Evolutionary conservation across 2,113 vertebrate genomes (phyloP).

Genomic region (Podocnemis expansa): DNA sequence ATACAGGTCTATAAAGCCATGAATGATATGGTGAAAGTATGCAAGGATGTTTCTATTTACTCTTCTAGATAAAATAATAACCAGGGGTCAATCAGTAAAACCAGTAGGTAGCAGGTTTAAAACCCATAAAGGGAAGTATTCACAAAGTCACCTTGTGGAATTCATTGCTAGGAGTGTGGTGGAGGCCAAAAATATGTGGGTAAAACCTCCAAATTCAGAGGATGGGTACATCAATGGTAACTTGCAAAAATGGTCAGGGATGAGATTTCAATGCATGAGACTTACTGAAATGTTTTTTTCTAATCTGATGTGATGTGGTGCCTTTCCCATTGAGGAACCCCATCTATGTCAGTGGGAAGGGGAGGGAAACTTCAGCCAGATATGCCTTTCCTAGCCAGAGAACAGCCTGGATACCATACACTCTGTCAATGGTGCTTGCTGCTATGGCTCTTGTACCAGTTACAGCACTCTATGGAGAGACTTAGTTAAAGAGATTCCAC

Average conservation of each 20-base stretch:
- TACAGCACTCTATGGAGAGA: neutral
- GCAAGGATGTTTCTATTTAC: too few relatives aligned
- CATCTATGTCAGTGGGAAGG: neutral
- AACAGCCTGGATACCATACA: neutral
- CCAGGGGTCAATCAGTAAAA: too few relatives aligned
- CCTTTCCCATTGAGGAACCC: slow-evolving; percentile 39
- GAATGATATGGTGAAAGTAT: too few relatives aligned
- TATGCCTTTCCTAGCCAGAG: neutral
- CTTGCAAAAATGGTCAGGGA: neutral
- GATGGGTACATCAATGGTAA: too few relatives aligned
- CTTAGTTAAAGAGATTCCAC: slow-evolving; percentile 24
- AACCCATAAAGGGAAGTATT: too few relatives aligned
- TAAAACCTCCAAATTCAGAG: too few relatives aligned
- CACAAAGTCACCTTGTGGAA: too few relatives aligned
- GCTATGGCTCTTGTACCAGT: neutral
- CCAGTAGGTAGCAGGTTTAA: too few relatives aligned
- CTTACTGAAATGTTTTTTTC: neutral
- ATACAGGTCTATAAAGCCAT: neutral
- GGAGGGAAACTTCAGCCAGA: neutral
- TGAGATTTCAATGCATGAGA: neutral
- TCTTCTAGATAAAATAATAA: too few relatives aligned
- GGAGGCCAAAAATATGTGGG: too few relatives aligned
- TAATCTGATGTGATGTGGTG: neutral
- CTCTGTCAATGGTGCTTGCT: neutral
- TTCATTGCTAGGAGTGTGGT: too few relatives aligned